Evolutionary conservation across 2,888 invertebrate species (phyloP).

Genomic region (Ornithoptera priamus): DNA sequence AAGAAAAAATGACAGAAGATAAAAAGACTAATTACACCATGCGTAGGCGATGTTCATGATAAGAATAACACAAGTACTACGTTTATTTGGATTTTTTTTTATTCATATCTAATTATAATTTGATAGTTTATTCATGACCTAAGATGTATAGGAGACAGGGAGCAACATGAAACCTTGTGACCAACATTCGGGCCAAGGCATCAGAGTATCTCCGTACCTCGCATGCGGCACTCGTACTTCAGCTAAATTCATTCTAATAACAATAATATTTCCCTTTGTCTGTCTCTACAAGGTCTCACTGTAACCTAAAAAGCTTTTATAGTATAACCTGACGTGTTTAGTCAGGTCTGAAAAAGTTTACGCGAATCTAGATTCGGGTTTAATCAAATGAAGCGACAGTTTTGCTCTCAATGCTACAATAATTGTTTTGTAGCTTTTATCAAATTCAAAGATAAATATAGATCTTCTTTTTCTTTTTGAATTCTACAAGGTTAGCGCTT

Average conservation of each 20-base stretch:
- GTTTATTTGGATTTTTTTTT: too few species aligned
- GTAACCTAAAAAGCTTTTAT: conserved; percentile 20
- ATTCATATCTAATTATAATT: too few species aligned
- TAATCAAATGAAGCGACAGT: background rate
- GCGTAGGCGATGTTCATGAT: too few species aligned
- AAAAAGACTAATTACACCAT: too few species aligned
- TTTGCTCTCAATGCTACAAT: background rate
- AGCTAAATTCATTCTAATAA: conserved; percentile 21
- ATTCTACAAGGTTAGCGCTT: too few species aligned
- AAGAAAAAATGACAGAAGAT: too few species aligned
- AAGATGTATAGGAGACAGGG: too few species aligned
- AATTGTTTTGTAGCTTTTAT: too few species aligned
- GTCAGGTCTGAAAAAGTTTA: conserved; percentile 6
- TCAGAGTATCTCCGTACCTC: background rate
- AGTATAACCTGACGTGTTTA: conserved; percentile 15
- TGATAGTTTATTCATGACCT: too few species aligned
- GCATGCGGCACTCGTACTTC: conserved; percentile 10
- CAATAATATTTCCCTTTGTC: conserved; percentile 20
- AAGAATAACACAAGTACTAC: too few species aligned
- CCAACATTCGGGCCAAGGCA: conserved; percentile 7
- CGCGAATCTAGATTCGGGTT: conserved; percentile 2
- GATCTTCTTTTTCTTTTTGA: too few species aligned
- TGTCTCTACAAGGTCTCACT: conserved; percentile 16
- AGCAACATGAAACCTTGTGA: background rate
- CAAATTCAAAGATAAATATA: too few species aligned